Evolutionary conservation across 2,888 invertebrate species (phyloP), one percentile per base, ranked within the genome.

Genomic region (Lacanobia wlatinum): DNA sequence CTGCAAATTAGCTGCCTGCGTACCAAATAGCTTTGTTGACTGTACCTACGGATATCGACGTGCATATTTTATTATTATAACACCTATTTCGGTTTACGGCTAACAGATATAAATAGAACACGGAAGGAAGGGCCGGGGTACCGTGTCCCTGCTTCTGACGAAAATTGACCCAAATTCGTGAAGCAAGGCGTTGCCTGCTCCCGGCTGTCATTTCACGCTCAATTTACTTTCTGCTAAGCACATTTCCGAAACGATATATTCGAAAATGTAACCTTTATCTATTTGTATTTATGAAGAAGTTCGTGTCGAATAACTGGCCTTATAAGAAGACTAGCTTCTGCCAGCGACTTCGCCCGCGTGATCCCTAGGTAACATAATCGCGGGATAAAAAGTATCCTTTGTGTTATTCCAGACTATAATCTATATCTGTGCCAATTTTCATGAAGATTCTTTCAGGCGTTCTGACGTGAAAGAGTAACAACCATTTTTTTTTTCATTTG

Each of bases 91-190:
- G 73, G 80, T 83, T 87, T 82, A 84, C 84, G 80, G 80, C 76
- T 83, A 86, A 84, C 76, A 86, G 75, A 79, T 86, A 86, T 88
- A 89, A 89, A 91, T 88, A 88, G 87, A 87, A 84, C 73, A 69
- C 83, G 86, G 87, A 88, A 88, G 88, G 86, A 87, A 89, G 87
- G 87, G 86, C 82, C 77, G 69, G 69, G 78, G 73, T 73, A 67
- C 80, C 80, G 80, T 86, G 83, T 86, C 84, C 83, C 86, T 76
- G 74, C 77, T 74, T 84, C 87, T 88, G 85, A 82, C 80, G 87
- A 87, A 92, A 92, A 92, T 93, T 93, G 92, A 93, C 93, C 93
- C 83, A 90, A 92, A 92, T 93, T 90, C 85, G 84, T 80, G 73
- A 84, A 87, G 86, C 84, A 81, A 87, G 86, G 87, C 86, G 87